Evolutionary conservation across 2,888 invertebrate species (phyloP).

Genomic region (Adineta ricciae): DNA sequence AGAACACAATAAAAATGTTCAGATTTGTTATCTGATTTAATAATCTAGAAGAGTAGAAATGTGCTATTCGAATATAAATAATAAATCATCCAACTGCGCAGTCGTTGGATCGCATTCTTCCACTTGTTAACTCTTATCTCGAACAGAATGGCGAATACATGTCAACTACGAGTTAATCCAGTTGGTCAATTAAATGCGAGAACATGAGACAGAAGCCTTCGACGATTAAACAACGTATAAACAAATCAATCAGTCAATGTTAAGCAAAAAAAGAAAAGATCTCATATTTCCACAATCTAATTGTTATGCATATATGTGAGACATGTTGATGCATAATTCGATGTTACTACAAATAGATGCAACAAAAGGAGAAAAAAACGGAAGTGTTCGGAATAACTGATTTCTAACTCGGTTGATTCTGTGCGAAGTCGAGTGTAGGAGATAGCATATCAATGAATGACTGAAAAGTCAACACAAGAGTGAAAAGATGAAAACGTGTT

Average conservation of each 20-base stretch:
- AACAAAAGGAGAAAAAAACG: neutral
- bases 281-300: neutral
- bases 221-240: neutral
- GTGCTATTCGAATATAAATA: neutral
- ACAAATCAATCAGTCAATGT: neutral
- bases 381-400: neutral
- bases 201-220: neutral
- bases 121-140: no score
- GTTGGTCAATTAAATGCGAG: neutral
- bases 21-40: neutral
- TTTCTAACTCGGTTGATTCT: neutral
- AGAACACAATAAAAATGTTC: neutral
- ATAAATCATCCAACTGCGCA: no score
- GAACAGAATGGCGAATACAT: neutral
- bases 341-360: neutral
- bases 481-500: no score
- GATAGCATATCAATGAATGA: neutral
- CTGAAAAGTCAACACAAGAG: neutral
- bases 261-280: neutral
- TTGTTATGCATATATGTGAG: neutral
- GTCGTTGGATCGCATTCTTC: neutral
- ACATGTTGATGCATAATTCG: neutral
- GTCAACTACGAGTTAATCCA: neutral
- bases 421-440: neutral
- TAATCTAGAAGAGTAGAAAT: neutral